phyloP scores from a whole-genome alignment of 2,888 invertebrate genomes.

The Lasioglossum calceatum region DNA sequence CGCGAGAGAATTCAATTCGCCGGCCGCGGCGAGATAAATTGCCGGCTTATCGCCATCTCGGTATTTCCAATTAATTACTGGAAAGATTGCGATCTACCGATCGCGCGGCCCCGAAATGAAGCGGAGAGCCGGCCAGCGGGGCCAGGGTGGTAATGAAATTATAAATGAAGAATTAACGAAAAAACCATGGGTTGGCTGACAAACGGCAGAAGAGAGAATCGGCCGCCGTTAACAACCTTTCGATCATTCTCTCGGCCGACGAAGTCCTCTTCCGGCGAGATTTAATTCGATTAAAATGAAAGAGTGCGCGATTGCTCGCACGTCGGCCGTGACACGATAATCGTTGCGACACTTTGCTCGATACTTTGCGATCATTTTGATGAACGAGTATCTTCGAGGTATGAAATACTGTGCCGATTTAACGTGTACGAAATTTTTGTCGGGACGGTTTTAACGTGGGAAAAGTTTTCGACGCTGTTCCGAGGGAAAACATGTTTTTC shows the following conservation, averaged over 20 bases:
- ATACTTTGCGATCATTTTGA: not conserved
- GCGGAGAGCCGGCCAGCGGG: not conserved
- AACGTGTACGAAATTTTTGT: not conserved
- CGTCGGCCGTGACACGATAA: not conserved
- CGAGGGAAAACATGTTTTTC: conserved; percentile 28
- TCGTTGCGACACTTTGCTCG: not conserved
- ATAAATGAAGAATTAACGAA: conserved; percentile 45
- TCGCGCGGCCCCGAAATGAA: conserved; percentile 38
- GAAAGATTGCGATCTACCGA: conserved; percentile 58
- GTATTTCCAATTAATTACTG: conserved; percentile 62
- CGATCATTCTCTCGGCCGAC: conserved; percentile 8
- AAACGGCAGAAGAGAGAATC: conserved; percentile 5
- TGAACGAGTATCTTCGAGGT: not conserved
- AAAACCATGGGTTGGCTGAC: conserved; percentile 11
- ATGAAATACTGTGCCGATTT: not conserved
- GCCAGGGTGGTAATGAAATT: conserved; percentile 47
- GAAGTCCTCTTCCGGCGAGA: not conserved
- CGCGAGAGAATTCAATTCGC: conserved; percentile 61
- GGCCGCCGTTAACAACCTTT: conserved; percentile 28
- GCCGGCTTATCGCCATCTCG: conserved; percentile 56
- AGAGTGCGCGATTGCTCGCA: not conserved
- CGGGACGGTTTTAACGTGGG: not conserved
- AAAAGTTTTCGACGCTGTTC: not conserved
- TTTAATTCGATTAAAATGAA: not conserved
- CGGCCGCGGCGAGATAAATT: conserved; percentile 52